phyloP scores from a whole-genome alignment of 2,113 vertebrate genomes.

The Paradoxurus hermaphroditus region DNA sequence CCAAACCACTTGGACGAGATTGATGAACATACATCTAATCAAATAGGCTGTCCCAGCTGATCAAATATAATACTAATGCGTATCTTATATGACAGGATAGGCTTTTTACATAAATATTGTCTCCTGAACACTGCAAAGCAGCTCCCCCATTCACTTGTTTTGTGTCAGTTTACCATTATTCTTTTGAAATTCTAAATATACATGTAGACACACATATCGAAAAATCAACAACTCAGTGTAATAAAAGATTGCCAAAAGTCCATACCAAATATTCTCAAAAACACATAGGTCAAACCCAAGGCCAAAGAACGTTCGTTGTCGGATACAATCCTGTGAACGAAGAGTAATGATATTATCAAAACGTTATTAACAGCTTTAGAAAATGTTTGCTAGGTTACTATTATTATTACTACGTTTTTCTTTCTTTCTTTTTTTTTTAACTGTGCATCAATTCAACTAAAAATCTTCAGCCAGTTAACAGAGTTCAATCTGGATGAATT shows the following conservation, averaged over 20 bases:
- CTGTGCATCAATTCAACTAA: neutral
- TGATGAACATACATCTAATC: neutral
- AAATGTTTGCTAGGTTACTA: neutral
- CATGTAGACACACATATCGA: neutral
- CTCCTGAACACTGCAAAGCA: neutral
- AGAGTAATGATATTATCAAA: neutral
- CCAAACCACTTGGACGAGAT: neutral
- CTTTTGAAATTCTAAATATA: conserved; percentile 21
- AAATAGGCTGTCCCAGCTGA: neutral
- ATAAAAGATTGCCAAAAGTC: conserved; percentile 3
- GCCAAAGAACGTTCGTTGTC: conserved; percentile 4
- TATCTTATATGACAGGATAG: neutral
- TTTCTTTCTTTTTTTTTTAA: neutral
- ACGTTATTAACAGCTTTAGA: neutral
- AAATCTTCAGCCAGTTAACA: neutral
- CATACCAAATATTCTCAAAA: conserved; percentile 66
- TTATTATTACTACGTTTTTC: no score
- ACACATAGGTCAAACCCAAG: conserved; percentile 16
- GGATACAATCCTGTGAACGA: conserved; percentile 55
- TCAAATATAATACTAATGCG: neutral
- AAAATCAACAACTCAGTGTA: neutral
- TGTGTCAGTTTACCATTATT: neutral
- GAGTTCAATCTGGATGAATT: neutral
- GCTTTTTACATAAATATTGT: neutral
- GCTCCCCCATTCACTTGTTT: neutral